Conservation (phyloP, 2,888 invertebrate species). For the Danaus chrysippus region DNA sequence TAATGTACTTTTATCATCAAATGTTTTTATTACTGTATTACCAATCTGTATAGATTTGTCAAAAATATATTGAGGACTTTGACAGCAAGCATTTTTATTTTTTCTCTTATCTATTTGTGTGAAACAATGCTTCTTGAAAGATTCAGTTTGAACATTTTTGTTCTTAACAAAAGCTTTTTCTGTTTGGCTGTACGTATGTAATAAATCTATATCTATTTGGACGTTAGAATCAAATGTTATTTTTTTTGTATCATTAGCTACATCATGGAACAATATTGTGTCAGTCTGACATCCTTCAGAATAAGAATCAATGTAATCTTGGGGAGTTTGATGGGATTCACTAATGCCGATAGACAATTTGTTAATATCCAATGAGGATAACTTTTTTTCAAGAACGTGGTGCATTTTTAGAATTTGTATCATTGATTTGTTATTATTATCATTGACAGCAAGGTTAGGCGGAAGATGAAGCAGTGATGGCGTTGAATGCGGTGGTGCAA, state of each 20-base stretch:
- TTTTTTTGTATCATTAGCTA: constrained; percentile 61
- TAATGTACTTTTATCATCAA: constrained; percentile 39
- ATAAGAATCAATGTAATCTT: constrained; percentile 55
- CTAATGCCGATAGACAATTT: constrained; percentile 62
- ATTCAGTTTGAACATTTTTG: constrained; percentile 59
- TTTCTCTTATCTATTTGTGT: constrained; percentile 62
- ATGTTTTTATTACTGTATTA: constrained; percentile 33
- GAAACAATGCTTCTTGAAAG: constrained; percentile 42
- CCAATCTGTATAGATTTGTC: constrained; percentile 52
- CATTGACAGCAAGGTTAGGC: constrained; percentile 41
- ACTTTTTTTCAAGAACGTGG: constrained; percentile 60
- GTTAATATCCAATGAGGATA: constrained; percentile 58
- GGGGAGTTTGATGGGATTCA: constrained; percentile 60
- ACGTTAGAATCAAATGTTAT: constrained; percentile 61
- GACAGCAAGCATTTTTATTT: constrained; percentile 48
- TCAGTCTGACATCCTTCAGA: constrained; percentile 71
- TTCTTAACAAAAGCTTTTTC: constrained; percentile 58
- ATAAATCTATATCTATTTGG: constrained; percentile 52
- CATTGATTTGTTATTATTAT: constrained; percentile 52
- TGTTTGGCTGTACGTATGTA: constrained; percentile 67
- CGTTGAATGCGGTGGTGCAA: constrained; percentile 49
- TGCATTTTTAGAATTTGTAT: constrained; percentile 70
- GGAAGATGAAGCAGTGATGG: constrained; percentile 54
- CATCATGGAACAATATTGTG: constrained; percentile 58
- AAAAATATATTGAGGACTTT: constrained; percentile 49